phyloP scores from a whole-genome alignment of 2,797 vertebrate genomes.

The Nyctibius grandis region DNA sequence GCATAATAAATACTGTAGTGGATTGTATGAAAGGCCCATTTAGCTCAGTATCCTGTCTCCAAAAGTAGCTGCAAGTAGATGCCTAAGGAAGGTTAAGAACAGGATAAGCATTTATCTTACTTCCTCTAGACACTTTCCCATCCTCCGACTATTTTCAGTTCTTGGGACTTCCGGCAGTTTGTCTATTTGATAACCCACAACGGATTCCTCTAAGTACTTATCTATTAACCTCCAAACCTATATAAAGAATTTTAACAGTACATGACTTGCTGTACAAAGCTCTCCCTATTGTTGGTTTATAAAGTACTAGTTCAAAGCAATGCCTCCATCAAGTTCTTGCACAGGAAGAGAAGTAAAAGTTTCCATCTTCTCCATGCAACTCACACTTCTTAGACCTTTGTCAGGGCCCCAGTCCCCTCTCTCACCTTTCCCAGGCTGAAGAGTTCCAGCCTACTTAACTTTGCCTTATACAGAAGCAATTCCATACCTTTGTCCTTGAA shows the following conservation, averaged over 20 bases:
- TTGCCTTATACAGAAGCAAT: neutral
- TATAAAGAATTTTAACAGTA: neutral
- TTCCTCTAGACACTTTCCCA: neutral
- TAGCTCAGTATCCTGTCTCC: neutral
- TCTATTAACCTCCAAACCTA: neutral
- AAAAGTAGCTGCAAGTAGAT: neutral
- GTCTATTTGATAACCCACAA: neutral
- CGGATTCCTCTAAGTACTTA: neutral
- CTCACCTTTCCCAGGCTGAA: neutral
- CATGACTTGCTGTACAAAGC: neutral
- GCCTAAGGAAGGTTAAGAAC: neutral
- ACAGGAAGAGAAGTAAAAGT: neutral
- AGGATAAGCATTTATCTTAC: neutral
- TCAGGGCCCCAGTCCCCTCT: neutral
- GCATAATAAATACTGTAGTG: neutral
- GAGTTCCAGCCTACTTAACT: neutral
- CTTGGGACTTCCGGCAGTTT: neutral
- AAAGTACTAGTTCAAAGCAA: neutral
- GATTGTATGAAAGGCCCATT: neutral
- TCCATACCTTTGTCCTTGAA: neutral
- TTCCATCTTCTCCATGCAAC: neutral
- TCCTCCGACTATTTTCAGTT: neutral
- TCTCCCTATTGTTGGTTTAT: neutral
- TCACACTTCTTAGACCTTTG: neutral
- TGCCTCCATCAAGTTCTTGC: neutral